These are phyloP conservation scores for Napeogenes inachia DNA, from an alignment of 2,888 invertebrate genomes.

Conservation along the genomic window DNA sequence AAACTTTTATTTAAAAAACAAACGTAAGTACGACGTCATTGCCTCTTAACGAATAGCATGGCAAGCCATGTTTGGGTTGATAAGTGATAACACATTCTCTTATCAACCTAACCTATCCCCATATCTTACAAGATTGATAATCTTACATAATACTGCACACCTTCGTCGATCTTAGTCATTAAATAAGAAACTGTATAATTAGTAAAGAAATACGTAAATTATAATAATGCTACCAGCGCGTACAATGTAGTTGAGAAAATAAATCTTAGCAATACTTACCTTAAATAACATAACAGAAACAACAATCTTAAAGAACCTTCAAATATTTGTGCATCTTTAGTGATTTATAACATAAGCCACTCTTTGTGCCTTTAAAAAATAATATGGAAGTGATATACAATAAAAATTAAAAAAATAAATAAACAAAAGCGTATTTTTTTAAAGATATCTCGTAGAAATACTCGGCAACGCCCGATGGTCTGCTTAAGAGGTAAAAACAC, in stretches of 20 bases:
- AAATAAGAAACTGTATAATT: no score
- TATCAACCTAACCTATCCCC: background rate
- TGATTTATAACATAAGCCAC: constrained; percentile 7
- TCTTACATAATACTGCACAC: constrained; percentile 21
- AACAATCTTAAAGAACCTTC: constrained; percentile 10
- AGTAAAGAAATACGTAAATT: background rate
- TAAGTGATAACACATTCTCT: background rate
- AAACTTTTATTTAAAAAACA: constrained; percentile 41
- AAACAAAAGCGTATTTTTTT: constrained; percentile 2
- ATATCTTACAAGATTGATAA: constrained; percentile 10
- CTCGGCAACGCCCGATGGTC: background rate
- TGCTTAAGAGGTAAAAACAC: background rate
- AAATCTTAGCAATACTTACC: constrained; percentile 12
- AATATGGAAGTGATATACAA: background rate
- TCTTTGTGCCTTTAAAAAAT: constrained; percentile 8
- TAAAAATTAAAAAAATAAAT: background rate
- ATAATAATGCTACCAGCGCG: constrained; percentile 24
- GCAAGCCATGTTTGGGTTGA: background rate
- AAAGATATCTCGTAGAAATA: background rate
- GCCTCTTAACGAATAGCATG: background rate
- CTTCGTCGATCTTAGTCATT: constrained; percentile 3
- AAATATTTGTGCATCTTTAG: constrained; percentile 14
- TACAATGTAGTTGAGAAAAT: constrained; percentile 18
- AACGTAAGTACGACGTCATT: constrained; percentile 44
- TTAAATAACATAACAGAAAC: constrained; percentile 12